phyloP scores from a whole-genome alignment of 1,140 invertebrate genomes.

The Ditylenchus dipsaci region DNA sequence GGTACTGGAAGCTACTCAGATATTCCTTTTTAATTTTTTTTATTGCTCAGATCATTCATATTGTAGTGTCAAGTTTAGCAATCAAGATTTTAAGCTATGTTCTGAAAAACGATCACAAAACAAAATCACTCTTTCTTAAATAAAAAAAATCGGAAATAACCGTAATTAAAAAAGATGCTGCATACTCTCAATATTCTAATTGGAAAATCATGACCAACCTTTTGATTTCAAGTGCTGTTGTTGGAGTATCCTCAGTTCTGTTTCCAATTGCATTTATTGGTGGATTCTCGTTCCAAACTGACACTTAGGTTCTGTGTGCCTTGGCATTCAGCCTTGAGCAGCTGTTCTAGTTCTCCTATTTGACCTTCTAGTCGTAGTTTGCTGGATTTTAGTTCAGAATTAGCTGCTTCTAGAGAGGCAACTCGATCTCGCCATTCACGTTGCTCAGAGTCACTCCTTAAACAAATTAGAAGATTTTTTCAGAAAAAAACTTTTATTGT shows the following conservation, averaged over 20 bases:
- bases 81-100: too few species aligned
- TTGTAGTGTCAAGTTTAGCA: too few species aligned
- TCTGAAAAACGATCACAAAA: too few species aligned
- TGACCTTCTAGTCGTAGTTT: constrained; percentile 15
- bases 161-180: too few species aligned
- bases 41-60: too few species aligned
- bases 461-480: not conserved
- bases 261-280: constrained; percentile 26
- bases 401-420: constrained; percentile 14
- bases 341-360: constrained; percentile 28
- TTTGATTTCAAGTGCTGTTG: constrained; percentile 7
- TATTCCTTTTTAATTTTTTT: too few species aligned
- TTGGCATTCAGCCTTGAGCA: constrained; percentile 34
- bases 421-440: constrained; percentile 23
- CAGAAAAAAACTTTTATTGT: too few species aligned
- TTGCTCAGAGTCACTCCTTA: not conserved
- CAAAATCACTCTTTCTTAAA: too few species aligned
- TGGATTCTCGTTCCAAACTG: constrained; percentile 26
- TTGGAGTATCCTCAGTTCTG: constrained; percentile 26
- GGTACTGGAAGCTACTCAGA: too few species aligned
- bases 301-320: constrained; percentile 13
- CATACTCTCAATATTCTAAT: too few species aligned
- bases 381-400: constrained; percentile 17
- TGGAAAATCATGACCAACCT: too few species aligned
- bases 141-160: too few species aligned